Evolutionary conservation across 2,888 invertebrate species (phyloP).

Genomic region (Rhagium mordax): DNA sequence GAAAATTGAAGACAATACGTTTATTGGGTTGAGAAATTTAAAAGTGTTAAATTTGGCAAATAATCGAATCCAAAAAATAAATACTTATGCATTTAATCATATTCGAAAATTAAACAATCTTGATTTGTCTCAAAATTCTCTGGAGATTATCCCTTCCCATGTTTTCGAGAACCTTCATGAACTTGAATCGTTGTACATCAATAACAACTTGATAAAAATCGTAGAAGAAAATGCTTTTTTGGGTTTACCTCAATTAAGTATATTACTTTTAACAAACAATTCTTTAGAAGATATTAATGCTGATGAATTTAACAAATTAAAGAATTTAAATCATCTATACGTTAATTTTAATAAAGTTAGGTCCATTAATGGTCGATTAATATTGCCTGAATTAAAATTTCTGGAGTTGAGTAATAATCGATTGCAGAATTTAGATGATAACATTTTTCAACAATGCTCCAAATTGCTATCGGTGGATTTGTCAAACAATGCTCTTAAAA

Average conservation of each 20-base stretch:
- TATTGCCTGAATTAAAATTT: constrained; percentile 21
- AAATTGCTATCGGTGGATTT: constrained; percentile 29
- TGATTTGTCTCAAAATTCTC: constrained; percentile 28
- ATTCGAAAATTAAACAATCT: constrained; percentile 10
- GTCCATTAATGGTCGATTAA: not conserved
- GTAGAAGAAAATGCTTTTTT: constrained; percentile 18
- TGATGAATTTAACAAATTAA: constrained; percentile 24
- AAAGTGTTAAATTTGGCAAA: constrained; percentile 19
- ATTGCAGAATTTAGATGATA: not conserved
- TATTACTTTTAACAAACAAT: constrained; percentile 26
- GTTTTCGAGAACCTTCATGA: constrained; percentile 14
- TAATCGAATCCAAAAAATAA: constrained; percentile 20
- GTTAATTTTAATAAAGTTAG: constrained; percentile 21
- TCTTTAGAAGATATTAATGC: constrained; percentile 10
- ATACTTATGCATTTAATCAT: constrained; percentile 24
- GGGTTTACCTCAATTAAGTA: not conserved
- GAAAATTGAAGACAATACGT: constrained; percentile 21
- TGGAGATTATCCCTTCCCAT: constrained; percentile 13
- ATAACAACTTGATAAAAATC: constrained; percentile 15
- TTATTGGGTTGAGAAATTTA: constrained; percentile 24
- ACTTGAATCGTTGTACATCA: constrained; percentile 22
- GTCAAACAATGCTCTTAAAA: constrained; percentile 18
- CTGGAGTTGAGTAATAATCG: constrained; percentile 15
- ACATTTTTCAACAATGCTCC: not conserved
- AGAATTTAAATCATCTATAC: constrained; percentile 6